phyloP scores from a whole-genome alignment of 2,888 invertebrate genomes.

The Microplitis manilae region DNA sequence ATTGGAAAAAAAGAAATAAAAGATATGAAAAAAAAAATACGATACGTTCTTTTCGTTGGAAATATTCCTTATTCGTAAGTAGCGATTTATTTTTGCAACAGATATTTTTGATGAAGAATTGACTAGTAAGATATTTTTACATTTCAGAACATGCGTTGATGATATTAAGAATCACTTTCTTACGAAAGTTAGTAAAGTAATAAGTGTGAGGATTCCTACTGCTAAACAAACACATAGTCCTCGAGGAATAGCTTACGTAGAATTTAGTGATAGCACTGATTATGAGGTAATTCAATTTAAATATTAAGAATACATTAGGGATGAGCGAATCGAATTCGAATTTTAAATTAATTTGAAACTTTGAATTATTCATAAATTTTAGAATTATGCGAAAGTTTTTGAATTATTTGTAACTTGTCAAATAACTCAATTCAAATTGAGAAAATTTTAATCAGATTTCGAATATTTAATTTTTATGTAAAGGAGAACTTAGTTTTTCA shows the following conservation, averaged over 20 bases:
- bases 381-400: too few relatives aligned
- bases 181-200: conserved; percentile 68
- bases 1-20: conserved; percentile 29
- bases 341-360: too few relatives aligned
- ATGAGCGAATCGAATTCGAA: not conserved
- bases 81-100: not conserved
- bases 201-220: conserved; percentile 68
- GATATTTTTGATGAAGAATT: not conserved
- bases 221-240: conserved; percentile 61
- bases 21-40: conserved; percentile 27
- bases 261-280: conserved; percentile 67
- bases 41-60: conserved; percentile 72
- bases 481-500: too few relatives aligned
- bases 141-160: conserved; percentile 63
- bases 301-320: not conserved
- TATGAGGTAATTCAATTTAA: conserved; percentile 67
- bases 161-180: conserved; percentile 71
- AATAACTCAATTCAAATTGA: not conserved
- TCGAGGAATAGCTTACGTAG: conserved; percentile 72
- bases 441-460: too few relatives aligned
- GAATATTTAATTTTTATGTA: too few relatives aligned
- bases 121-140: conserved; percentile 9
- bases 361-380: too few relatives aligned
- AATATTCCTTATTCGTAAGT: conserved; percentile 71
- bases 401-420: not conserved